Conservation (phyloP, 2,113 vertebrate species). For the Peucedramus taeniatus region DNA sequence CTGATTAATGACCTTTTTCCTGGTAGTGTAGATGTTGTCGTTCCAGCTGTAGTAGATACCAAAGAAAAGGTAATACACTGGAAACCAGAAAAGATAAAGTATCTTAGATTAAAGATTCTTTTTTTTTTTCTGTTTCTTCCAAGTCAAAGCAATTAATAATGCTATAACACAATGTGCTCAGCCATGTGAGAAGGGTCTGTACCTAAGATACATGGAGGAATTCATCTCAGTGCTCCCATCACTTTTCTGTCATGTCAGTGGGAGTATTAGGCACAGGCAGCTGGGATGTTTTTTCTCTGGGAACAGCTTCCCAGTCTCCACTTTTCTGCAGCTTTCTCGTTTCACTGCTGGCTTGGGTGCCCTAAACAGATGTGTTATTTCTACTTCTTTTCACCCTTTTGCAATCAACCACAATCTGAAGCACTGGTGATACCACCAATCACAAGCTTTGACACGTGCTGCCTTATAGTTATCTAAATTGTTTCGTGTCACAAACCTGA, state of each 20-base stretch:
- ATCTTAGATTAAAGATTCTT: background rate
- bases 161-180: background rate
- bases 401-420: background rate
- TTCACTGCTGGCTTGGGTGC: background rate
- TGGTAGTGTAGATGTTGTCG: background rate
- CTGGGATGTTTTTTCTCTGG: background rate
- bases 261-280: background rate
- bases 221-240: background rate
- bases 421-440: background rate
- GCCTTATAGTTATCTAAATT: background rate
- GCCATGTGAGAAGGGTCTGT: background rate
- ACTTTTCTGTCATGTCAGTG: background rate
- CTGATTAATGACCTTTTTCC: conserved; percentile 17
- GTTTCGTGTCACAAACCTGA: background rate
- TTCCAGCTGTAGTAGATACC: background rate
- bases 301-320: background rate
- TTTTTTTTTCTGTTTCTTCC: background rate
- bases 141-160: background rate
- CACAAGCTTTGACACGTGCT: background rate
- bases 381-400: background rate
- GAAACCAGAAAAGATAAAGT: background rate
- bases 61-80: background rate
- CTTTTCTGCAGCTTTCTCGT: background rate
- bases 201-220: background rate
- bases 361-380: background rate